These are phyloP conservation scores for Acleris sparsana DNA, from an alignment of 2,888 invertebrate genomes.

Conservation along the genomic window DNA sequence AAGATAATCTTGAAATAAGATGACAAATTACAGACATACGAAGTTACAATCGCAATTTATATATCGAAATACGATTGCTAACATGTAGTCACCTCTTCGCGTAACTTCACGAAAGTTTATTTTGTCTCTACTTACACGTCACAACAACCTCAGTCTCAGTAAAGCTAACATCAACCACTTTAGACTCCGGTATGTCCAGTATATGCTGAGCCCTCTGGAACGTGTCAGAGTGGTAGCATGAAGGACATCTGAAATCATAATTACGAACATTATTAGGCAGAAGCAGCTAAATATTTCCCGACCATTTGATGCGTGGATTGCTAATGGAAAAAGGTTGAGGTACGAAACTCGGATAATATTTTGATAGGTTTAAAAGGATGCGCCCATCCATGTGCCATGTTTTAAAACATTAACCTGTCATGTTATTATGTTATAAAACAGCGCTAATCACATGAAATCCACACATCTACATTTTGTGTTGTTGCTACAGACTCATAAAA, in stretches of 20 bases:
- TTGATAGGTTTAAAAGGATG: background rate
- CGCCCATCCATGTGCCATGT: too few relatives aligned
- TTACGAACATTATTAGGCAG: background rate
- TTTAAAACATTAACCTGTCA: background rate
- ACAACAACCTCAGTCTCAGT: conserved; percentile 64
- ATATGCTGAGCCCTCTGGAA: conserved; percentile 84
- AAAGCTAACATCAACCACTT: conserved; percentile 56
- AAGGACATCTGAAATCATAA: conserved; percentile 73
- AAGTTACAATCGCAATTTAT: too few relatives aligned
- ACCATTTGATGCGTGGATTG: background rate
- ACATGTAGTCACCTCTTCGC: background rate
- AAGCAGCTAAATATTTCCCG: too few relatives aligned
- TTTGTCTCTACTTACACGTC: conserved; percentile 76
- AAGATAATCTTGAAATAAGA: too few relatives aligned
- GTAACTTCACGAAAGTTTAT: conserved; percentile 21
- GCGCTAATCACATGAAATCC: too few relatives aligned
- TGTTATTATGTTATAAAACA: background rate
- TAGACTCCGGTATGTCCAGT: conserved; percentile 79
- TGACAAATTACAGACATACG: too few relatives aligned
- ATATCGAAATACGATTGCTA: too few relatives aligned
- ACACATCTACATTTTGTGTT: too few relatives aligned
- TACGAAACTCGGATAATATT: conserved; percentile 6
- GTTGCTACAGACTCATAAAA: too few relatives aligned
- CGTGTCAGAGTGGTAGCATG: conserved; percentile 84
- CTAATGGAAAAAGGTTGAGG: background rate